Evolutionary conservation across 1,140 invertebrate species (phyloP).

Genomic region (Anoplophora glabripennis): DNA sequence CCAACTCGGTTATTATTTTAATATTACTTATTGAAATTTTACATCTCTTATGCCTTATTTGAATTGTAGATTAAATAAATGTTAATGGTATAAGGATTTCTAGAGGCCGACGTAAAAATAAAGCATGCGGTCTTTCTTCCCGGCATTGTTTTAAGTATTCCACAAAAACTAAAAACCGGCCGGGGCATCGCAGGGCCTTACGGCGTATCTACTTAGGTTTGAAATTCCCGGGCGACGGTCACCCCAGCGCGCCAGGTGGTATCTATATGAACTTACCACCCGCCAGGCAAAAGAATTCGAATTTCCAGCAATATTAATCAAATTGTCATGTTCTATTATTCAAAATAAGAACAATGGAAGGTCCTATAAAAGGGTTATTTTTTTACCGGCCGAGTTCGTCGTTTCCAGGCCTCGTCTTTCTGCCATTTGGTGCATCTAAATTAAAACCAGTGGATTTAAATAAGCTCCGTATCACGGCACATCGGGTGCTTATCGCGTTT

Average conservation of each 20-base stretch:
- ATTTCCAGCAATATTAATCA: slow-evolving; percentile 32
- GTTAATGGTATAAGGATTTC: slow-evolving; percentile 10
- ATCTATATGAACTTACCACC: slow-evolving; percentile 14
- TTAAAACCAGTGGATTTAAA: too few relatives aligned
- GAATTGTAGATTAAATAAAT: slow-evolving; percentile 17
- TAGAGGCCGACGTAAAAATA: slow-evolving; percentile 4
- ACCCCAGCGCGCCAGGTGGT: slow-evolving; percentile 13
- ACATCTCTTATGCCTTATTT: slow-evolving; percentile 25
- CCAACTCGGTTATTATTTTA: slow-evolving; percentile 19
- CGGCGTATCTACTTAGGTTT: background rate
- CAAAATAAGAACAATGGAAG: slow-evolving; percentile 31
- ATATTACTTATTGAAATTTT: slow-evolving; percentile 27
- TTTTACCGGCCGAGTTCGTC: too few relatives aligned
- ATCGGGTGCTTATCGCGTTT: too few relatives aligned
- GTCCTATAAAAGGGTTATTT: slow-evolving; percentile 10
- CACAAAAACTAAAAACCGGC: background rate
- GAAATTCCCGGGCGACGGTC: slow-evolving; percentile 4
- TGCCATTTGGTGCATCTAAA: too few relatives aligned
- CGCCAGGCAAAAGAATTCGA: slow-evolving; percentile 22
- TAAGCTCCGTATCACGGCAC: too few relatives aligned
- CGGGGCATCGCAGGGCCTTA: background rate
- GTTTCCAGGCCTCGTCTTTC: too few relatives aligned
- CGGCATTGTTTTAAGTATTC: background rate
- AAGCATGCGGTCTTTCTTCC: background rate
- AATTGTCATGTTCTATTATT: slow-evolving; percentile 31